Base-by-base conservation (phyloP, 2,888 invertebrate genomes). In the Leptinotarsa peninsularis region DNA sequence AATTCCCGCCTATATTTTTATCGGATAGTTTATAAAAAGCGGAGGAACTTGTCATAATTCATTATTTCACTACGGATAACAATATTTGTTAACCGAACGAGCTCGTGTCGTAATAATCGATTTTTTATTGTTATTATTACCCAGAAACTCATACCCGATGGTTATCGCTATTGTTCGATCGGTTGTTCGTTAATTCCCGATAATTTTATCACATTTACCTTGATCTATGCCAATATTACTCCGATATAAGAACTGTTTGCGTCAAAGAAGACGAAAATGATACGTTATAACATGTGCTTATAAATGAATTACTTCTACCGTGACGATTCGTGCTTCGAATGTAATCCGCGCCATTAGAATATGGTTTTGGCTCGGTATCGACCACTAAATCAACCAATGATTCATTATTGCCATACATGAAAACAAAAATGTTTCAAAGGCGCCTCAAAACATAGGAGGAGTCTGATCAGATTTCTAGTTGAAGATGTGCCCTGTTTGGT, bases 141-240 rank as follows among this genome's bases (percentile, higher is more conserved):
- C 4, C 63, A 63, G 43, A 43, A 63, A 63, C 33, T n/a, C 33
- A 7, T 27, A 63, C 5, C 63, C 63, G 43, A 43, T 63, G 5
- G 63, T 63, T 63, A 63, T 63, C 63, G 43, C 63, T 43, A 63
- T 63, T 63, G 63, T 63, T 63, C 63, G 10, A 63, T 63, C 63
- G 63, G 63, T 63, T 43, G 63, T 5, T 63, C 43, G 63, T 43
- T 63, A 63, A 63, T 63, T 63, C 63, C 33, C 63, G 17, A 63
- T 54, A 71, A 71, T 74, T 71, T 71, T 14, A 67, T 58, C 66
- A 67, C 33, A 52, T 66, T 75, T 49, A 72, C 75, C 75, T 75
- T 75, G 72, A 76, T 79, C 75, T 66, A 76, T 69, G 67, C 71
- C 72, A 72, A 73, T 66, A 73, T 76, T 78, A 74, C 70, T 69